Conservation (phyloP, 2,797 vertebrate genomes). For the Bothrops alternatus region DNA sequence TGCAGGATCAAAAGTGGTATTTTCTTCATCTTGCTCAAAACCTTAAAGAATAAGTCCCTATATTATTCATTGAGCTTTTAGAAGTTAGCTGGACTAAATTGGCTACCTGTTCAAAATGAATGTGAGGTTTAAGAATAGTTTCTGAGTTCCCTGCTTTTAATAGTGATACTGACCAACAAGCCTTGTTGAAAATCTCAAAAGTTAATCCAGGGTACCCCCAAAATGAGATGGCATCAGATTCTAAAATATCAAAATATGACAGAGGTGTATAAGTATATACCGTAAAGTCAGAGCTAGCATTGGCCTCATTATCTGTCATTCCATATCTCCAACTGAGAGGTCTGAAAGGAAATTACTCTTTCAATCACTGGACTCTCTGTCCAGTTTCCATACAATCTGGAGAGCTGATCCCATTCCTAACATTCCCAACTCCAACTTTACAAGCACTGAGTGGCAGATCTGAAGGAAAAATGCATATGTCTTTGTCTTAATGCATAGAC, state of each 20-base stretch:
- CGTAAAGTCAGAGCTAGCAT: neutral
- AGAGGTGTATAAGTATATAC: neutral
- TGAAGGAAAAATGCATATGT: neutral
- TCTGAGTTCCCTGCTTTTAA: neutral
- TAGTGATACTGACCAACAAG: neutral
- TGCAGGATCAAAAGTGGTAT: conserved; percentile 49
- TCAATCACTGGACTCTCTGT: neutral
- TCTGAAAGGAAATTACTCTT: neutral
- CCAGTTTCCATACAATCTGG: neutral
- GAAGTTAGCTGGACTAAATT: neutral
- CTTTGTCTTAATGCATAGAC: neutral
- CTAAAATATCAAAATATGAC: neutral
- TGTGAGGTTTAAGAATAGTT: neutral
- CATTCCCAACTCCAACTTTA: neutral
- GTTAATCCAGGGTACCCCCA: neutral
- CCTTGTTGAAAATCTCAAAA: neutral
- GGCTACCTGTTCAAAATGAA: neutral
- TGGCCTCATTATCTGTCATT: neutral
- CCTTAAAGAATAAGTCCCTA: conserved; percentile 33
- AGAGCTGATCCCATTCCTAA: neutral
- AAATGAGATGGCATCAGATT: neutral
- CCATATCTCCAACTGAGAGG: neutral
- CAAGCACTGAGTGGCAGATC: neutral
- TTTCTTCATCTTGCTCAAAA: conserved; percentile 24
- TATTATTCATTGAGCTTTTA: conserved; percentile 26